A percentile compares a stretch with the other conserved stretches of the same genome.
phyloP scores from a whole-genome alignment of 1,140 invertebrate genomes.

The Leptopilina clavipes region DNA sequence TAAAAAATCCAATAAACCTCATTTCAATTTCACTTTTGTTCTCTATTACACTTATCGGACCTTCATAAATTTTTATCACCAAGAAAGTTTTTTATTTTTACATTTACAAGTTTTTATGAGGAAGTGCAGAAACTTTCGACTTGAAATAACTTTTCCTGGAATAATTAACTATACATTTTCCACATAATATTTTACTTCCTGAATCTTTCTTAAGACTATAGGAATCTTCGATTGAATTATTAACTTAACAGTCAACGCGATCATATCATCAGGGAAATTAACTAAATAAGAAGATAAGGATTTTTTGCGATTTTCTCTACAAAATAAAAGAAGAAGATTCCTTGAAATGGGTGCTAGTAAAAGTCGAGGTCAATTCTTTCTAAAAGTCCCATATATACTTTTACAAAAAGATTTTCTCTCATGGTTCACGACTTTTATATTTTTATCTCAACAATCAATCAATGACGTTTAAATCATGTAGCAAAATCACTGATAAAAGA shows the following conservation, averaged over 20 bases:
- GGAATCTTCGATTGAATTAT: background rate
- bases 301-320: background rate
- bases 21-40: no score
- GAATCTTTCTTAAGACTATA: background rate
- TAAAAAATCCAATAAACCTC: no score
- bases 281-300: background rate
- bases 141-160: background rate
- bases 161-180: background rate
- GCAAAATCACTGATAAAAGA: conserved; percentile 10
- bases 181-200: background rate
- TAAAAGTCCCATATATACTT: conserved; percentile 43
- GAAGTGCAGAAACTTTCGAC: background rate
- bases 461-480: conserved; percentile 2
- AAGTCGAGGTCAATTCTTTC: conserved; percentile 12
- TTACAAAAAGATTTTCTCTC: conserved; percentile 28
- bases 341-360: background rate
- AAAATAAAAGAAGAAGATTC: conserved; percentile 13
- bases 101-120: conserved; percentile 16
- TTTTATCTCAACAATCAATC: background rate
- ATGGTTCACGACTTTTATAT: conserved; percentile 16
- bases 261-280: background rate
- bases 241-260: background rate
- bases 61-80: no score
- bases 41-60: no score
- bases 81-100: background rate